A percentile compares a stretch with the other conserved stretches of the same genome.
These are phyloP conservation scores for Lucilia cuprina DNA, from an alignment of 1,140 invertebrate genomes.

Conservation along the genomic window DNA sequence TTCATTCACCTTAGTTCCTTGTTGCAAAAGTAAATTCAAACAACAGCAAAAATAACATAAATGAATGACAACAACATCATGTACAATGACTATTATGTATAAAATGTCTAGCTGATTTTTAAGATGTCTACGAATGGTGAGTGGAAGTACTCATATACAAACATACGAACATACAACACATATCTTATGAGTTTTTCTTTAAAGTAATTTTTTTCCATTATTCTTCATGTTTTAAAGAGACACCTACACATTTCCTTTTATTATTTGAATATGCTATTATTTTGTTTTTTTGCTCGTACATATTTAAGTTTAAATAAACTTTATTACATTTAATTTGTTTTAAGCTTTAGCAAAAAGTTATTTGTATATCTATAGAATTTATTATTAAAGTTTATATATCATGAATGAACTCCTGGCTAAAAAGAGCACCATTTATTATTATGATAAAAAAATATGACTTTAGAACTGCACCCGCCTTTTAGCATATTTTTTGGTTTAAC, in stretches of 20 bases:
- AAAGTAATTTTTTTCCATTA: too few species aligned
- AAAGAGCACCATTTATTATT: too few species aligned
- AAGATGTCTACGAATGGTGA: background rate
- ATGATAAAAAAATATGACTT: background rate
- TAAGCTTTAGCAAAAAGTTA: background rate
- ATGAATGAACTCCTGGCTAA: too few species aligned
- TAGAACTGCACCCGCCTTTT: slow-evolving; percentile 9
- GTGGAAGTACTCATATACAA: background rate
- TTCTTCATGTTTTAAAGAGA: background rate
- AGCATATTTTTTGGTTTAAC: slow-evolving; percentile 6
- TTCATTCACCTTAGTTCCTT: background rate
- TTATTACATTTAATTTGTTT: background rate
- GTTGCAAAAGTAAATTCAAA: background rate
- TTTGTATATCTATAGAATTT: too few species aligned
- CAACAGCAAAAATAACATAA: background rate
- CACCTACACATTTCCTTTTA: background rate
- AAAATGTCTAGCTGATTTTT: background rate
- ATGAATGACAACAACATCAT: background rate
- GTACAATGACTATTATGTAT: background rate
- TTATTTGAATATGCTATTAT: background rate
- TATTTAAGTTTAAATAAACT: background rate
- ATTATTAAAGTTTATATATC: too few species aligned
- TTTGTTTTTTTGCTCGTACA: too few species aligned
- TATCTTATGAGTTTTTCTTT: too few species aligned
- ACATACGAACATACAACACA: background rate